Conservation (phyloP, 1,140 invertebrate species). For the Trachymyrmex septentrionalis region DNA sequence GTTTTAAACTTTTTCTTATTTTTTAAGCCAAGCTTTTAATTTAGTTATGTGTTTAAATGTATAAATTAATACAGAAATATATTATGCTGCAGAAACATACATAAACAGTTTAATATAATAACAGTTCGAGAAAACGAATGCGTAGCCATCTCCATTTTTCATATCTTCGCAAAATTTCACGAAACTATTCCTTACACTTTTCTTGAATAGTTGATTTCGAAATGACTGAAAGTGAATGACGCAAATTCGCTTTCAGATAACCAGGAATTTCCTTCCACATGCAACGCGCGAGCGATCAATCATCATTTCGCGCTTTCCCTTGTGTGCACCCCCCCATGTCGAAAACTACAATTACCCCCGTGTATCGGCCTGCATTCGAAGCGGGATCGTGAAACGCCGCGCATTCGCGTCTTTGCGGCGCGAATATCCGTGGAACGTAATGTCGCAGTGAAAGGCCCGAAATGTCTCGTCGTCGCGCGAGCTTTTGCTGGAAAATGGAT, state of each 20-base stretch:
- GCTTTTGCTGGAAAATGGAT: conserved; percentile 58
- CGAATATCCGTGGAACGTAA: conserved; percentile 14
- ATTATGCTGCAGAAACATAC: background rate
- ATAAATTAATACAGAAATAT: background rate
- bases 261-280: background rate
- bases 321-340: conserved; percentile 8
- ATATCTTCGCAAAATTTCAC: background rate
- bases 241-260: conserved; percentile 37
- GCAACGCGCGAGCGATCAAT: conserved; percentile 33
- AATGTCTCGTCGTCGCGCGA: conserved; percentile 51
- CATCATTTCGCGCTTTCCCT: conserved; percentile 50
- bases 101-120: background rate
- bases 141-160: background rate
- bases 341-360: conserved; percentile 55
- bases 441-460: conserved; percentile 31
- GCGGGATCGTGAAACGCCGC: background rate
- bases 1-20: too few relatives aligned
- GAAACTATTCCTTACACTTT: background rate
- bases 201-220: background rate
- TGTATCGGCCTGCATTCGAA: conserved; percentile 31
- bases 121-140: background rate
- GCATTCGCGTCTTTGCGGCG: background rate
- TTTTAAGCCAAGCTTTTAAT: background rate
- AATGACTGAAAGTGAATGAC: conserved; percentile 29
- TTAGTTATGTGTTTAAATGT: background rate